Evolutionary conservation across 1,140 invertebrate genomes (phyloP).

Genomic region (Drosophila arawakana): DNA sequence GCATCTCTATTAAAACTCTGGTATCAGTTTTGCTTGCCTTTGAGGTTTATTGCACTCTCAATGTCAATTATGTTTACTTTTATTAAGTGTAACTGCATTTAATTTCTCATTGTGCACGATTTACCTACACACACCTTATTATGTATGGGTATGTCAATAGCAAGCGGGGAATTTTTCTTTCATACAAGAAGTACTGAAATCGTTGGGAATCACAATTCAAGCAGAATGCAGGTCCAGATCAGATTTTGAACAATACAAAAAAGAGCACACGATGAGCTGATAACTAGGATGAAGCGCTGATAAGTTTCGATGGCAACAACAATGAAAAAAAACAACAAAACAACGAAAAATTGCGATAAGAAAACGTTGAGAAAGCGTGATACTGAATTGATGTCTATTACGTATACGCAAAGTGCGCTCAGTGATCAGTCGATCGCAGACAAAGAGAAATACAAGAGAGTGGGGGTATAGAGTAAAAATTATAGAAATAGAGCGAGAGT

Average conservation of each 20-base stretch:
- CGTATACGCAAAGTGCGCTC: too few species aligned
- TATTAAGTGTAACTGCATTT: neutral
- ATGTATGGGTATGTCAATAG: neutral
- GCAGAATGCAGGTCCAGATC: neutral
- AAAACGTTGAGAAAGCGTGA: too few species aligned
- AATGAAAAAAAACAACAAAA: neutral
- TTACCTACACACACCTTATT: neutral
- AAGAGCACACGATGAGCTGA: conserved; percentile 6
- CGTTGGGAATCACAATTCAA: conserved; percentile 1
- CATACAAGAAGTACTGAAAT: neutral
- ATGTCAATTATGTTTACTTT: neutral
- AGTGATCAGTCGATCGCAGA: too few species aligned
- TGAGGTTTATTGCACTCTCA: neutral
- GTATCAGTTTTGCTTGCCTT: too few species aligned
- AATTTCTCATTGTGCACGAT: neutral
- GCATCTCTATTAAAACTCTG: too few species aligned
- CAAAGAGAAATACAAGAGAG: too few species aligned
- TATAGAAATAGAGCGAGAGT: too few species aligned
- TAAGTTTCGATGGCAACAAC: conserved; percentile 5
- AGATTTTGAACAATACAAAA: neutral
- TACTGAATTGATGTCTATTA: too few species aligned
- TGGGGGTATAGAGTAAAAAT: too few species aligned
- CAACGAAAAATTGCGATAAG: too few species aligned
- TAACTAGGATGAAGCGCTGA: conserved; percentile 6
- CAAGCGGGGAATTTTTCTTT: conserved; percentile 9